phyloP scores from a whole-genome alignment of 2,888 invertebrate species.

The Drosophila mimica region DNA sequence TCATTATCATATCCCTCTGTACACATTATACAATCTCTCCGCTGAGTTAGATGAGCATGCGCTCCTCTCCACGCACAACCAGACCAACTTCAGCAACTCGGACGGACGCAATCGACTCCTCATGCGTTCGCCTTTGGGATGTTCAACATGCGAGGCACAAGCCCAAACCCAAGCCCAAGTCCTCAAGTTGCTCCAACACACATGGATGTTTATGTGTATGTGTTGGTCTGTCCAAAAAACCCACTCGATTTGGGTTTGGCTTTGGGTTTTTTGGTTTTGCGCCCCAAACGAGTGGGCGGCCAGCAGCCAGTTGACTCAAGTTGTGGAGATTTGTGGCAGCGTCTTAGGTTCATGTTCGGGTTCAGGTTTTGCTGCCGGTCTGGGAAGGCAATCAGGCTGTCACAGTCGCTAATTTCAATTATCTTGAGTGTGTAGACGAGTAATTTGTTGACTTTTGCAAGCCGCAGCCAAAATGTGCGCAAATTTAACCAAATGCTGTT shows the following conservation, averaged over 20 bases:
- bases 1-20: conserved; percentile 72
- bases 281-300: conserved; percentile 64
- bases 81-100: conserved; percentile 9
- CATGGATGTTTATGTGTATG: neutral
- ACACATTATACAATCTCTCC: conserved; percentile 52
- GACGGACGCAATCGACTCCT: conserved; percentile 12
- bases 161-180: conserved; percentile 1
- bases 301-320: conserved; percentile 15
- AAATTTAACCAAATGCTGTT: conserved; percentile 39
- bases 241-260: conserved; percentile 73
- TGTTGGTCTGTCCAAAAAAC: conserved; percentile 64
- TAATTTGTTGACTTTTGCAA: conserved; percentile 73
- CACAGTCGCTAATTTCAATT: conserved; percentile 78
- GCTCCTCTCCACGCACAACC: conserved; percentile 39
- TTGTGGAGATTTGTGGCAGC: conserved; percentile 57
- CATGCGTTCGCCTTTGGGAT: conserved; percentile 10
- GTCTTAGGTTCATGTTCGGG: conserved; percentile 23
- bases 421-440: conserved; percentile 73
- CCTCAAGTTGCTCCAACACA: conserved; percentile 13
- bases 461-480: conserved; percentile 36
- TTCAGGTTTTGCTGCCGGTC: conserved; percentile 18
- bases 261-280: conserved; percentile 37
- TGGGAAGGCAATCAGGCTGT: conserved; percentile 74
- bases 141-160: neutral
- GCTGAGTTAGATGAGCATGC: conserved; percentile 61